phyloP scores from a whole-genome alignment of 2,797 vertebrate genomes.

The Macropus fuliginosus region DNA sequence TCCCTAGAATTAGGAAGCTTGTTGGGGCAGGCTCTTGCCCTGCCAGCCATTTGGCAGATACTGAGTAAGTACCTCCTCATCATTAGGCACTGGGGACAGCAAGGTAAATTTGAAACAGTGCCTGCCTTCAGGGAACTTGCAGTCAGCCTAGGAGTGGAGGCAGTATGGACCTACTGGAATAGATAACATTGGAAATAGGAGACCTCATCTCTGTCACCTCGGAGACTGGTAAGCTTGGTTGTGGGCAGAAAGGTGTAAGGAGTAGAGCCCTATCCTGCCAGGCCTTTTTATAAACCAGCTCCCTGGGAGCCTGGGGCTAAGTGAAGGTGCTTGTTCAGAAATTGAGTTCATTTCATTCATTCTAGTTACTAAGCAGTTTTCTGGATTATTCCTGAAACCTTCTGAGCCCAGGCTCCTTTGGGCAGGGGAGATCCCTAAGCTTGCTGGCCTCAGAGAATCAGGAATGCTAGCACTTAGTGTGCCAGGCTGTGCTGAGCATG shows the following conservation, averaged over 20 bases:
- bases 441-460: slow-evolving; percentile 35
- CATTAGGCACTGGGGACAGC: not conserved
- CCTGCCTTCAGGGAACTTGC: not conserved
- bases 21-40: not conserved
- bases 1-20: not conserved
- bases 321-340: slow-evolving; percentile 78
- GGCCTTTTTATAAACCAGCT: slow-evolving; percentile 81
- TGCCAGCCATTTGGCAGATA: not conserved
- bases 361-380: slow-evolving; percentile 80
- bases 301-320: slow-evolving; percentile 80
- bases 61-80: not conserved
- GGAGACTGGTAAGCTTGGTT: not conserved
- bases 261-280: not conserved
- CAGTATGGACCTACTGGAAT: not conserved
- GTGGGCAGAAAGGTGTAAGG: not conserved
- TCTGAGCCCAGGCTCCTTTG: slow-evolving; percentile 76
- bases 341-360: slow-evolving; percentile 81
- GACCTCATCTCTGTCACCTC: not conserved
- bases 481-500: not conserved
- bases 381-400: slow-evolving; percentile 79
- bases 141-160: not conserved
- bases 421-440: slow-evolving; percentile 74
- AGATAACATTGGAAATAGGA: not conserved
- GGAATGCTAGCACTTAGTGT: not conserved
- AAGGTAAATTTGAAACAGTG: not conserved